Percentiles rank a stretch among this genome's conserved stretches.
Conservation (phyloP, 2,113 vertebrate species). For the Bubalus kerabau region DNA sequence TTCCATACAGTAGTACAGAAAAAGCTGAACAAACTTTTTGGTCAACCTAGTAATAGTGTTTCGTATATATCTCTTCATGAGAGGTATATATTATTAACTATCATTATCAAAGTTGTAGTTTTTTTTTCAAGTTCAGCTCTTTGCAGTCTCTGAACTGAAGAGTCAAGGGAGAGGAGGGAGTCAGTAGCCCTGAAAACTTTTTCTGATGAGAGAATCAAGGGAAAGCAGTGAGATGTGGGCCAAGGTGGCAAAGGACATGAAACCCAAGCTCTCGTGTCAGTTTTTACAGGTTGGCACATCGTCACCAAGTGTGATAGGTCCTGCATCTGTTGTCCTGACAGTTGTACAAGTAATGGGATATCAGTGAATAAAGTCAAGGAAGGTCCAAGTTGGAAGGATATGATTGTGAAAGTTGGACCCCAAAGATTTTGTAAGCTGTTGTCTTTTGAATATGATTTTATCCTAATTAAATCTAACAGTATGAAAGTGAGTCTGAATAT, state of each 20-base stretch:
- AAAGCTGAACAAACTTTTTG: background rate
- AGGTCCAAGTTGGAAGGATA: background rate
- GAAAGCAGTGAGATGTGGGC: background rate
- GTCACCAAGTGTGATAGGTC: background rate
- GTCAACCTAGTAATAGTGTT: background rate
- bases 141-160: background rate
- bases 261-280: background rate
- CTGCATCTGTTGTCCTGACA: background rate
- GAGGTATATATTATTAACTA: background rate
- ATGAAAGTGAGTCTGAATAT: conserved; percentile 37
- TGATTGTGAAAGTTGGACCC: background rate
- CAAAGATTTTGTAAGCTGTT: conserved; percentile 26
- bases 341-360: background rate
- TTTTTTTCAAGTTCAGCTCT: background rate
- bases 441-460: conserved; percentile 46
- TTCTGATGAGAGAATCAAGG: background rate
- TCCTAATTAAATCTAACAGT: conserved; percentile 54
- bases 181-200: background rate
- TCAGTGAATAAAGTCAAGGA: background rate
- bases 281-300: background rate
- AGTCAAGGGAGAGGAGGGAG: background rate
- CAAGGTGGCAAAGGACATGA: background rate
- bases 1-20: background rate
- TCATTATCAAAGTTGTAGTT: background rate
- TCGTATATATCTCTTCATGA: background rate